Evolutionary conservation across 1,140 invertebrate species (phyloP), one percentile per base, ranked within the genome.

Genomic region (Cataglyphis hispanica): DNA sequence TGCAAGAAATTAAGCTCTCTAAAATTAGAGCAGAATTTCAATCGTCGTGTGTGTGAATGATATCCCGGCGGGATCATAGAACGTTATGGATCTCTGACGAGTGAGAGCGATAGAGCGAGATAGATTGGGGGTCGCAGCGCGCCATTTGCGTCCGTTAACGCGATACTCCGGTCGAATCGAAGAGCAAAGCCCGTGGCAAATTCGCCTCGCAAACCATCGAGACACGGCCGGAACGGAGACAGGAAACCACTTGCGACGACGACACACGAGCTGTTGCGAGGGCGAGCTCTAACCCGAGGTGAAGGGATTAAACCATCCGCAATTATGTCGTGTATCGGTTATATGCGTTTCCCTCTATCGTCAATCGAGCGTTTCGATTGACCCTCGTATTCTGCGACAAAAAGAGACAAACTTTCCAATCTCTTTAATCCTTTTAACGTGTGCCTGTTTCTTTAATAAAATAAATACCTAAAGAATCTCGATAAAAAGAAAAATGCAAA

Each of bases 61-160:
- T 60, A 60, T 60, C 66, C 46, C 78, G 19, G 22, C 31, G 37
- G 40, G 53, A 72, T 60, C 78, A 81, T 37, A 72, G 66, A 13
- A 60, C 53, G 56, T 81, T 81, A 60, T 60, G 66, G 37, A 22
- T 25, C 50, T 27, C 50, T 16, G 69, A 37, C 53, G 53, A 76
- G 61, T 40, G 50, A 8, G 64, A 84, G 22, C 31, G 69, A 80
- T 87, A 84, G 46, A 50, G 74, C 27, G 63, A 81, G 86, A 80
- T 87, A 87, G 77, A 81, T 69, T 61, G 77, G 25, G 80, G 83
- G 81, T 83, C 61, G 19, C 46, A 60, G 63, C 78, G 53, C 64
- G 50, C 53, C 85, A 81, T 89, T 86, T 83, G 50, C 72, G 13
- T 16, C 69, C 76, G 87, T 84, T 81, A 91, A 91, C 75, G 78